Evolutionary conservation across 2,888 invertebrate genomes (phyloP).

Genomic region (Drosophila suboccidentalis): DNA sequence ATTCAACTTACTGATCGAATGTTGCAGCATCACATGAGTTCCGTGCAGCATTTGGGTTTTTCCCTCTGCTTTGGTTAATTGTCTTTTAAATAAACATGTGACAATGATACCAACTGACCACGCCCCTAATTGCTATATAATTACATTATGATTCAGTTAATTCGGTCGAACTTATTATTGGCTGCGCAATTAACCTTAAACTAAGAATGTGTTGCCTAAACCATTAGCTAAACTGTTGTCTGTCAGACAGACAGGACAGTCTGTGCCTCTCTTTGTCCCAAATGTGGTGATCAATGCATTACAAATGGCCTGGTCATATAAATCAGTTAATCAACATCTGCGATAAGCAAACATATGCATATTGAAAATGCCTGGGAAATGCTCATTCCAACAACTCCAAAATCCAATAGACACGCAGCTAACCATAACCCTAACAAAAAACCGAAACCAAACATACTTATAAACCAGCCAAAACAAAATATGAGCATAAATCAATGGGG

Average conservation of each 20-base stretch:
- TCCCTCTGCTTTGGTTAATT: conserved; percentile 38
- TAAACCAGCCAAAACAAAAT: conserved; percentile 55
- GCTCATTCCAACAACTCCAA: conserved; percentile 32
- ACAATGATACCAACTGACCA: conserved; percentile 34
- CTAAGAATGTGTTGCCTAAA: conserved; percentile 25
- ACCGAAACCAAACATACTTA: conserved; percentile 21
- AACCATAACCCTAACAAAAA: conserved; percentile 17
- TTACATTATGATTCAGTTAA: conserved; percentile 63
- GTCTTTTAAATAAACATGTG: conserved; percentile 42
- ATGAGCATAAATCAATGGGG: conserved; percentile 76
- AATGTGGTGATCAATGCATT: conserved; percentile 76
- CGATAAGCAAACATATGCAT: conserved; percentile 67
- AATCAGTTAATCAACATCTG: conserved; percentile 79
- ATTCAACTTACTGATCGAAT: conserved; percentile 25
- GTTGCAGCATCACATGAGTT: conserved; percentile 63
- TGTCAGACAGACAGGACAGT: conserved; percentile 35
- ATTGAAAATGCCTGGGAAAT: conserved; percentile 48
- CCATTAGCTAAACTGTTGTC: conserved; percentile 43
- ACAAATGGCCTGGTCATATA: conserved; percentile 66
- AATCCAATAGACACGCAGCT: conserved; percentile 35
- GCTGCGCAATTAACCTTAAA: conserved; percentile 54
- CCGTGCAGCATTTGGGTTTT: conserved; percentile 1
- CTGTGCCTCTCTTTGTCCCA: neutral
- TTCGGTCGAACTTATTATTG: conserved; percentile 33
- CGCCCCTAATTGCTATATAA: conserved; percentile 76